Evolutionary conservation across 2,797 vertebrate species (phyloP), one percentile per base, ranked within the genome.

Genomic region (Hybognathus amarus): DNA sequence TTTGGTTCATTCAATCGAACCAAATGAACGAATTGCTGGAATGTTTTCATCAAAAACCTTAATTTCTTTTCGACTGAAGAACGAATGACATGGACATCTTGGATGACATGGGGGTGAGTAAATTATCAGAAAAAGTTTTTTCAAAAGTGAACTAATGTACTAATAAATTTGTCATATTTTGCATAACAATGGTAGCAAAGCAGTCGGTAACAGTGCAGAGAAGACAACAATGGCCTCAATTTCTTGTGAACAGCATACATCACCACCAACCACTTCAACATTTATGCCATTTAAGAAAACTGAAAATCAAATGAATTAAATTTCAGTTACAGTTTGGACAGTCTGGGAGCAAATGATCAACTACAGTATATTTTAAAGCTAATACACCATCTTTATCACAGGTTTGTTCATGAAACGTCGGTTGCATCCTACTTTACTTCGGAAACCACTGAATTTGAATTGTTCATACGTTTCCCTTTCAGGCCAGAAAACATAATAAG

Each of bases 201-300:
- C 47, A 33, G 74, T 63, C 22, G 59, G 24, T 79, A 94, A 89
- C 85, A 91, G 87, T 79, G 88, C 90, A 80, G 88, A 84, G 91
- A 88, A 91, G 90, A 87, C 89, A 92, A 94, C 92, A 93, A 91
- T 90, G 88, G 88, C 88, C 89, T 89, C 83, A 68, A 87, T 89
- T 84, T 89, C 17, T 52, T 24, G 3, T 63, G 56, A 81, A 64
- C 24, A 13, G 38, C 3, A 30, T 66, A 20, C 20, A 70, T 71
- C 5, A 80, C 66, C n/a, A 10, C 40, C 27, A 45, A 70, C 9
- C 10, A 64, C 75, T 18, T 47, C 1, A 15, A 71, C 24, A 73
- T 24, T 71, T 50, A 36, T 73, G 54, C 73, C 5, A 71, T 71
- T n/a, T 22, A 20, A 70, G 13, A 30, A 27, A 79, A 67, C 10